phyloP scores from a whole-genome alignment of 1,140 invertebrate species.

The Bombus haemorrhoidalis region DNA sequence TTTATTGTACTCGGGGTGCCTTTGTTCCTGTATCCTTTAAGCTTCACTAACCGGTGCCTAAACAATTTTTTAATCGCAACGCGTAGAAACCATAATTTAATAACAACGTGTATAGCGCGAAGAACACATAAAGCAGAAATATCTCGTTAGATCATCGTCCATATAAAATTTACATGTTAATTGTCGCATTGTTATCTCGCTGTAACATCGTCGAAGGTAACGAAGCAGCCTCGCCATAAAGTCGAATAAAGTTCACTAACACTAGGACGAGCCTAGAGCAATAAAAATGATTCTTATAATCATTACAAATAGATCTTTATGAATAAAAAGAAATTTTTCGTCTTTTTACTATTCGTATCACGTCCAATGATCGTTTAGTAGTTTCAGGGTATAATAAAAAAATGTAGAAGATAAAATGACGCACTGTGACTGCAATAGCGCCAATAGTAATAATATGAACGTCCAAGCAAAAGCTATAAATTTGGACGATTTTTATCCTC shows the following conservation, averaged over 20 bases:
- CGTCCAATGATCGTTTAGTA: neutral
- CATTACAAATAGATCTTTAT: too few species aligned
- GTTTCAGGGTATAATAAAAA: neutral
- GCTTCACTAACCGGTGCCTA: neutral
- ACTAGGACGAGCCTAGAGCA: neutral
- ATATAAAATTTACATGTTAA: neutral
- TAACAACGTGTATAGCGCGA: neutral
- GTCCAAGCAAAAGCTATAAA: neutral
- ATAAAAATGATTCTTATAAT: neutral
- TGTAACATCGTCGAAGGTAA: neutral
- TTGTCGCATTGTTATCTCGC: neutral
- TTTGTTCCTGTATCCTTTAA: neutral
- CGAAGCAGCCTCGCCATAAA: neutral
- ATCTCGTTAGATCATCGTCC: too few species aligned
- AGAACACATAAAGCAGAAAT: neutral
- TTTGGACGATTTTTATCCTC: neutral
- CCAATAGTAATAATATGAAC: neutral
- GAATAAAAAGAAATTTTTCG: too few species aligned
- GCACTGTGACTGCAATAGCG: too few species aligned
- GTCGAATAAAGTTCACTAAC: neutral
- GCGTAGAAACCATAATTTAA: neutral
- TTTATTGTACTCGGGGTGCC: neutral
- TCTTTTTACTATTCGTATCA: neutral
- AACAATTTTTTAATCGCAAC: neutral
- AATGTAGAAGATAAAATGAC: neutral